phyloP scores from a whole-genome alignment of 2,797 vertebrate species.

The Bryconaethiops microstoma region DNA sequence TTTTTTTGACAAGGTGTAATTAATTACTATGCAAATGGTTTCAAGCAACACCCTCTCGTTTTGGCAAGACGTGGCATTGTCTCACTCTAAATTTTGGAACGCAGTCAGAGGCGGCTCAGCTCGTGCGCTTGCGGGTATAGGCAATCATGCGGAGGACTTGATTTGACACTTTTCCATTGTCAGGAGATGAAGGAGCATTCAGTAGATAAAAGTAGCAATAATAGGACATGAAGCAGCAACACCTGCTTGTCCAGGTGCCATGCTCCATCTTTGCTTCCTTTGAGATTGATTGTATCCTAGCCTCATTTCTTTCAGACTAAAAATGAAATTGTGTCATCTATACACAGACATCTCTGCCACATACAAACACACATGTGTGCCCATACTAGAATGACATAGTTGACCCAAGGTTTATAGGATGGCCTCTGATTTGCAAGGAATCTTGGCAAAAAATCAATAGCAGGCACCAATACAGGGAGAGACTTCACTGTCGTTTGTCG shows the following conservation, averaged over 20 bases:
- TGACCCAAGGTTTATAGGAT: background rate
- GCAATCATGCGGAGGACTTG: conserved; percentile 41
- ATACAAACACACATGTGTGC: conserved; percentile 17
- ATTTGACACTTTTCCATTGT: conserved; percentile 51
- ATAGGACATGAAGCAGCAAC: conserved; percentile 46
- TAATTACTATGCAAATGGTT: conserved; percentile 68
- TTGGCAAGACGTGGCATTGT: conserved; percentile 60
- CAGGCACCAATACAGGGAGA: conserved; percentile 71
- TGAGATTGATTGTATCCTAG: conserved; percentile 6
- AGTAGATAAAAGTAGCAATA: conserved; percentile 45
- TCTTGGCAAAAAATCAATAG: conserved; percentile 70
- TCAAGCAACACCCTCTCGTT: conserved; percentile 62
- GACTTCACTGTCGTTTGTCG: conserved; percentile 78
- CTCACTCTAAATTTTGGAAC: conserved; percentile 52
- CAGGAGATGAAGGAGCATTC: conserved; percentile 59
- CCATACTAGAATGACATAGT: background rate
- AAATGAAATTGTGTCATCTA: conserved; percentile 5
- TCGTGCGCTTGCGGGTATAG: conserved; percentile 43
- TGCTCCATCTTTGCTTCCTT: conserved; percentile 32
- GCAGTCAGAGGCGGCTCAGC: conserved; percentile 37
- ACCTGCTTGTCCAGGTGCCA: conserved; percentile 50
- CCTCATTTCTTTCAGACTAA: conserved; percentile 59
- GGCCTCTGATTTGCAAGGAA: conserved; percentile 3
- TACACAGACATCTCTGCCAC: background rate
- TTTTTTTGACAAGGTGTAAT: conserved; percentile 74